These are phyloP conservation scores for Ailuropoda melanoleuca DNA, from an alignment of 2,113 vertebrate species.

Conservation along the genomic window DNA sequence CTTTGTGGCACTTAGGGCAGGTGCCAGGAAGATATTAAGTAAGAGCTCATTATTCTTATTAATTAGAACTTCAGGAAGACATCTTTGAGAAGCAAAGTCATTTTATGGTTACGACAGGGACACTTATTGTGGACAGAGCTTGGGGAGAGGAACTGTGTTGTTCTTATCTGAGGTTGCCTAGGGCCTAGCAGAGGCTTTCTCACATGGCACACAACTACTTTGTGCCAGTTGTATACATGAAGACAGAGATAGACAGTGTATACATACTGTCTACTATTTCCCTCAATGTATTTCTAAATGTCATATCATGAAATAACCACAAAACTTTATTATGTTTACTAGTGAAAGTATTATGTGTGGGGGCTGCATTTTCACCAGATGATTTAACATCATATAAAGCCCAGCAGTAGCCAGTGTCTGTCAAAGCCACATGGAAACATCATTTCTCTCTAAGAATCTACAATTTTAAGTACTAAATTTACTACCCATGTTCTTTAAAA, in stretches of 20 bases:
- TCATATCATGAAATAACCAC: neutral
- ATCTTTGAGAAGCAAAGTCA: neutral
- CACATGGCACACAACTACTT: too few relatives aligned
- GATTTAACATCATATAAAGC: neutral
- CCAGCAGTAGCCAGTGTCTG: neutral
- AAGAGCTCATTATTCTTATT: slow-evolving; percentile 60
- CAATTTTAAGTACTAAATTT: neutral
- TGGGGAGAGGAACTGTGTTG: neutral
- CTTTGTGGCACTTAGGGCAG: slow-evolving; percentile 55
- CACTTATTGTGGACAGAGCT: neutral
- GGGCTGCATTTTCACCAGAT: neutral
- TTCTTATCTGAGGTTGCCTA: neutral
- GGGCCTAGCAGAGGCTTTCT: accelerated
- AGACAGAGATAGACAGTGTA: neutral
- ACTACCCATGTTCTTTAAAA: neutral
- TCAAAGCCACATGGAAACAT: neutral
- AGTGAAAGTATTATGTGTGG: neutral
- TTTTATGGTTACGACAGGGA: neutral
- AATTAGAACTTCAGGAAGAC: slow-evolving; percentile 52
- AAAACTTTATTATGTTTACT: neutral
- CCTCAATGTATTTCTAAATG: neutral
- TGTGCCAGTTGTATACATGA: neutral
- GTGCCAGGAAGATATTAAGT: slow-evolving; percentile 60
- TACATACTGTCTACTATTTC: neutral
- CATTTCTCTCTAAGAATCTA: neutral